phyloP scores from a whole-genome alignment of 1,140 invertebrate species.

The Rhagoletis pomonella region DNA sequence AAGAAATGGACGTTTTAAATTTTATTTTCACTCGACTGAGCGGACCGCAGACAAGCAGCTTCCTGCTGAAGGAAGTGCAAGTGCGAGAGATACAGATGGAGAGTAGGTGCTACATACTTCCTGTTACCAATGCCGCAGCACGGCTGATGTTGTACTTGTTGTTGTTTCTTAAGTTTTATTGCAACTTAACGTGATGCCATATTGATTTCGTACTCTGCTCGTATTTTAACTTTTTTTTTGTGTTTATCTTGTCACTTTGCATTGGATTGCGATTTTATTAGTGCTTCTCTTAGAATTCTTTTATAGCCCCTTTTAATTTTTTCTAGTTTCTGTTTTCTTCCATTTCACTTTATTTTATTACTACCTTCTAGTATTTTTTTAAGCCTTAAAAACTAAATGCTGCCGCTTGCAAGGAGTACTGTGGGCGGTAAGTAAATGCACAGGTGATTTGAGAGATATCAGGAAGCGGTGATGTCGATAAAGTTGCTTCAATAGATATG shows the following conservation, averaged over 20 bases:
- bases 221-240: slow-evolving; percentile 13
- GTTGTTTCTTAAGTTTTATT: slow-evolving; percentile 28
- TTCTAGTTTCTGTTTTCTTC: not conserved
- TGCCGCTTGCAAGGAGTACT: not conserved
- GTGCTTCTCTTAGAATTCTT: not conserved
- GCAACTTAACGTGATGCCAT: slow-evolving; percentile 19
- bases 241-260: not conserved
- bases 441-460: not conserved
- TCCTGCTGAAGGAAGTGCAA: not conserved
- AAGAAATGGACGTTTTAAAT: slow-evolving; percentile 43
- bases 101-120: not conserved
- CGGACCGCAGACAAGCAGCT: slow-evolving; percentile 1
- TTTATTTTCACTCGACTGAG: slow-evolving; percentile 27
- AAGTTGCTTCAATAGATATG: slow-evolving; percentile 7
- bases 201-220: slow-evolving; percentile 6
- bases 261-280: slow-evolving; percentile 18
- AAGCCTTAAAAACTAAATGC: not conserved
- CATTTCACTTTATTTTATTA: slow-evolving; percentile 23
- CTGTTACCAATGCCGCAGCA: not conserved
- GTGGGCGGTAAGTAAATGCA: not conserved
- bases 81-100: not conserved
- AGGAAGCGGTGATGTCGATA: not conserved
- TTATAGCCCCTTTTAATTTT: slow-evolving; percentile 4
- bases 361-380: not conserved
- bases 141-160: not conserved